Evolutionary conservation across 2,888 invertebrate genomes (phyloP).

Genomic region (Lycophotia porphyrea): DNA sequence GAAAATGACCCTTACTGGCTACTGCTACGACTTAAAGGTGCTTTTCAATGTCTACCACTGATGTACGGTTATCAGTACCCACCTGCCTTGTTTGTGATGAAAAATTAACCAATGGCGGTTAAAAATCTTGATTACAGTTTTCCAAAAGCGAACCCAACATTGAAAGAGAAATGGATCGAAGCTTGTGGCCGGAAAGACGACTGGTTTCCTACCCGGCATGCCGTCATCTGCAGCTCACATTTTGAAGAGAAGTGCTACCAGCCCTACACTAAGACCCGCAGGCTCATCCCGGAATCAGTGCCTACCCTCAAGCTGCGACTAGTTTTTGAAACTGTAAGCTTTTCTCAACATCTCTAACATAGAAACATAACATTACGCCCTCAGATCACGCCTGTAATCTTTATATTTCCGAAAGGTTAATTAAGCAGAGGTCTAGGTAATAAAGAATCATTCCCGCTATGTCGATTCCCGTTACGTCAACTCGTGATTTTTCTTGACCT

Average conservation of each 20-base stretch:
- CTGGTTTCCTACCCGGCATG: constrained; percentile 40
- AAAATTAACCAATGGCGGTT: not conserved
- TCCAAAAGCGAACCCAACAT: constrained; percentile 26
- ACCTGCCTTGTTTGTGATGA: not conserved
- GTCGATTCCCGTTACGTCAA: no score
- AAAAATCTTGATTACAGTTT: constrained; percentile 31
- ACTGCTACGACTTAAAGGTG: not conserved
- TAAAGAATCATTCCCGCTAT: no score
- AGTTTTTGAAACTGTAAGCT: constrained; percentile 43
- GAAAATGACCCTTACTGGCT: not conserved
- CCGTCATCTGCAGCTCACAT: constrained; percentile 46
- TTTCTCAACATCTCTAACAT: not conserved
- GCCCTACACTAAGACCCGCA: constrained; percentile 27
- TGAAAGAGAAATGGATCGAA: constrained; percentile 43
- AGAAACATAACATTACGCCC: not conserved
- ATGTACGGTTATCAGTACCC: not conserved
- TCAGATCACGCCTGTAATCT: not conserved
- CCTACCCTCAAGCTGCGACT: constrained; percentile 50
- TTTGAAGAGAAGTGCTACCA: constrained; percentile 39
- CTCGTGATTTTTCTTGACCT: no score
- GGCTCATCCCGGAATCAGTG: constrained; percentile 34
- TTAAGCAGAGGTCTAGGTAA: no score
- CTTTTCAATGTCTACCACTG: not conserved
- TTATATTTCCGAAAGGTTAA: not conserved
- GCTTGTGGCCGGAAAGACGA: constrained; percentile 39